phyloP scores from a whole-genome alignment of 2,113 vertebrate species.

The Caloenas nicobarica region DNA sequence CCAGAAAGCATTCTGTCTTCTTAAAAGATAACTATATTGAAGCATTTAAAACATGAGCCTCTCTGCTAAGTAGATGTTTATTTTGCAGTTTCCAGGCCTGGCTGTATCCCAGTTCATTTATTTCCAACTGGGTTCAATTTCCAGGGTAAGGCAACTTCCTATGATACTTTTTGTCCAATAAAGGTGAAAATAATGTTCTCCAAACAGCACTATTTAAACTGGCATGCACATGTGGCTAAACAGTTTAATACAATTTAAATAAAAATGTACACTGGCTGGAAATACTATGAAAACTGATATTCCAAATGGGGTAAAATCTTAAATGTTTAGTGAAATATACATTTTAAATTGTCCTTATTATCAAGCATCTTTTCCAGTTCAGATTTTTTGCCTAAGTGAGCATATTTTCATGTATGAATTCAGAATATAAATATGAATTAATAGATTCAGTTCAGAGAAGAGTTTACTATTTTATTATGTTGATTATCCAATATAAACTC shows the following conservation, averaged over 20 bases:
- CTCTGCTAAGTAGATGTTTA: background rate
- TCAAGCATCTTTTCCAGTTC: background rate
- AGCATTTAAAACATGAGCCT: background rate
- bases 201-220: conserved; percentile 41
- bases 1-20: background rate
- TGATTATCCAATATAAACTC: background rate
- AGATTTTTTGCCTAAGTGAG: background rate
- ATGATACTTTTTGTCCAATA: background rate
- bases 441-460: background rate
- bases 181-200: conserved; percentile 53
- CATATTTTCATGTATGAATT: background rate
- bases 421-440: background rate
- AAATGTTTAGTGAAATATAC: conserved; percentile 1
- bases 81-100: background rate
- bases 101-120: background rate
- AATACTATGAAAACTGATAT: conserved; percentile 35
- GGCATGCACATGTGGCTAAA: conserved; percentile 23
- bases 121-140: conserved; percentile 33
- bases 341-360: conserved; percentile 12
- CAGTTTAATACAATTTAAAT: conserved; percentile 36
- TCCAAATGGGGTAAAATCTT: background rate
- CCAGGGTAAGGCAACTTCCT: background rate
- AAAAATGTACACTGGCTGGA: conserved; percentile 28
- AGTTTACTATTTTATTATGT: background rate
- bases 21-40: background rate